phyloP scores from a whole-genome alignment of 2,797 vertebrate genomes.

The Cyprinodon diabolis region DNA sequence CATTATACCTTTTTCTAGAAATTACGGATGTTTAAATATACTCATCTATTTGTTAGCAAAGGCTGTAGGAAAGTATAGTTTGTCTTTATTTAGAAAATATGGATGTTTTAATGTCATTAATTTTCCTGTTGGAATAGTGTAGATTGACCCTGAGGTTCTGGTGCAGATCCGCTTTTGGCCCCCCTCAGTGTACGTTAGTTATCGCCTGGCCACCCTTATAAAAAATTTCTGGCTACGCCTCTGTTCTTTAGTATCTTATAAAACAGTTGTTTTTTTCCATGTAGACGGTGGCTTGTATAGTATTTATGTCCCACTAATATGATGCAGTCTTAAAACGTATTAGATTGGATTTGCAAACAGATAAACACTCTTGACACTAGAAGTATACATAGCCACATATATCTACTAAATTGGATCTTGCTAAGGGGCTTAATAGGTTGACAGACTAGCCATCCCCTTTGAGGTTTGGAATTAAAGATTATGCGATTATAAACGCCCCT shows the following conservation, averaged over 20 bases:
- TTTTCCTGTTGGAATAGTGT: too few relatives aligned
- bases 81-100: too few relatives aligned
- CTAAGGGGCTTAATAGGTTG: slow-evolving; percentile 66
- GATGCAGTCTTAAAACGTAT: slow-evolving; percentile 53
- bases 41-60: too few relatives aligned
- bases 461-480: slow-evolving; percentile 43
- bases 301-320: slow-evolving; percentile 50
- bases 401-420: slow-evolving; percentile 65
- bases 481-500: slow-evolving; percentile 24
- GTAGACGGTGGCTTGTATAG: slow-evolving; percentile 6
- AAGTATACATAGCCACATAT: slow-evolving; percentile 38
- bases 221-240: too few relatives aligned
- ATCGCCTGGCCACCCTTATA: too few relatives aligned
- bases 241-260: background rate
- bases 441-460: slow-evolving; percentile 23
- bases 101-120: too few relatives aligned
- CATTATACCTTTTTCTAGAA: too few relatives aligned
- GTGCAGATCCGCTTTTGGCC: too few relatives aligned
- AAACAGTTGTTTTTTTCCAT: background rate
- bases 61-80: too few relatives aligned
- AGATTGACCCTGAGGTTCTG: too few relatives aligned
- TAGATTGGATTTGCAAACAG: slow-evolving; percentile 57
- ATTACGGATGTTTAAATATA: too few relatives aligned
- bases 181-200: too few relatives aligned
- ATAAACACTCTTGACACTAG: slow-evolving; percentile 40